Percentiles rank a stretch among this genome's conserved stretches.
Conservation (phyloP, 1,140 invertebrate genomes). For the Ectropis grisescens region DNA sequence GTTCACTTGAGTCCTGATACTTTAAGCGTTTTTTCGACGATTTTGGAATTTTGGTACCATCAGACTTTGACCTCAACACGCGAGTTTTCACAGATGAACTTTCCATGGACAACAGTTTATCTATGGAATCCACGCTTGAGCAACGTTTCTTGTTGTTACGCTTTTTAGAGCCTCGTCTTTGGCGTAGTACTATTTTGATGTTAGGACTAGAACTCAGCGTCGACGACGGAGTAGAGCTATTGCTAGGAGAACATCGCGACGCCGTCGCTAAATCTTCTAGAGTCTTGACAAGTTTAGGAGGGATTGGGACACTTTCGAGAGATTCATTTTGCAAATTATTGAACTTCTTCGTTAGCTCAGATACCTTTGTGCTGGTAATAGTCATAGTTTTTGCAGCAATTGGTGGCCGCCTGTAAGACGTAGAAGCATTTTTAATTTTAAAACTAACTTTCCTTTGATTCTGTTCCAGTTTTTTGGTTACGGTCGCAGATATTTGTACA, state of each 20-base stretch:
- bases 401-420: conserved; percentile 41
- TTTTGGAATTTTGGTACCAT: conserved; percentile 52
- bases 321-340: conserved; percentile 63
- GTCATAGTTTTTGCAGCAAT: conserved; percentile 54
- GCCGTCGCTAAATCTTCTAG: conserved; percentile 48
- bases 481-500: conserved; percentile 23
- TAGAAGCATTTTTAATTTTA: conserved; percentile 61
- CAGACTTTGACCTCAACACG: conserved; percentile 61
- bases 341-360: conserved; percentile 71
- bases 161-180: conserved; percentile 47
- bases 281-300: conserved; percentile 53
- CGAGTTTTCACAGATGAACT: conserved; percentile 41
- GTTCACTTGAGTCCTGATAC: conserved; percentile 44
- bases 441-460: conserved; percentile 65
- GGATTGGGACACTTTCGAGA: conserved; percentile 37
- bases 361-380: conserved; percentile 65
- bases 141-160: conserved; percentile 50
- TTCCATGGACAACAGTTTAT: conserved; percentile 43
- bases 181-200: conserved; percentile 60
- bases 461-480: conserved; percentile 41
- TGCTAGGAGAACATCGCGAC: conserved; percentile 38
- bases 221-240: conserved; percentile 55
- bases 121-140: conserved; percentile 61
- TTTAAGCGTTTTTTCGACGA: conserved; percentile 47
- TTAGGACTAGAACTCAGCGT: conserved; percentile 59